Evolutionary conservation across 1,140 invertebrate genomes (phyloP).

Genomic region (Calosoma granatense): DNA sequence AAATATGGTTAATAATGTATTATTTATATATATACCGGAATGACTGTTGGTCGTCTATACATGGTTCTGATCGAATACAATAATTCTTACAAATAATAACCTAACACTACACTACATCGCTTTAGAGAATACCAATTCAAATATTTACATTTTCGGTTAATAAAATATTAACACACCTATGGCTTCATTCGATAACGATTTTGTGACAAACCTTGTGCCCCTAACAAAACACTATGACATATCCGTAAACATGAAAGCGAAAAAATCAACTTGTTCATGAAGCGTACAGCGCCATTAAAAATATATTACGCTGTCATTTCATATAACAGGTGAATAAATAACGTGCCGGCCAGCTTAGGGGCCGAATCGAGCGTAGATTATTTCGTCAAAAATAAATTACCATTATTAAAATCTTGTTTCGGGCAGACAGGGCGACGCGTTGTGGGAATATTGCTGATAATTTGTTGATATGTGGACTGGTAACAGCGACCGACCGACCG

Average conservation of each 20-base stretch:
- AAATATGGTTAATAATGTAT: no score
- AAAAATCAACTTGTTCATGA: neutral
- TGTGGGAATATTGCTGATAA: neutral
- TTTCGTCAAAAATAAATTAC: conserved; percentile 9
- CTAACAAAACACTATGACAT: conserved; percentile 5
- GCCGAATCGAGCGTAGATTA: neutral
- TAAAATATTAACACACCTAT: conserved; percentile 2
- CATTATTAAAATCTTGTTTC: conserved; percentile 3
- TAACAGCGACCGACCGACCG: no score
- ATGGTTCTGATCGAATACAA: no score
- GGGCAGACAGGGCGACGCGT: neutral
- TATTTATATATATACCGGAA: no score
- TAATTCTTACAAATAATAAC: no score
- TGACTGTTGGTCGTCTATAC: no score
- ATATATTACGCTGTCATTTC: conserved; percentile 4
- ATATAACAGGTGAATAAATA: conserved; percentile 8
- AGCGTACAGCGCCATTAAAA: neutral
- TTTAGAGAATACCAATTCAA: neutral
- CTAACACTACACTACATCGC: no score
- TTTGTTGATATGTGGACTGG: neutral
- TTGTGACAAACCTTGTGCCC: neutral
- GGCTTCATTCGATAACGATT: neutral
- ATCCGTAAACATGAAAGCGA: neutral
- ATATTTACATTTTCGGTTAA: conserved; percentile 5
- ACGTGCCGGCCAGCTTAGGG: neutral